phyloP scores from a whole-genome alignment of 2,113 vertebrate species.

The Platysternon megacephalum region DNA sequence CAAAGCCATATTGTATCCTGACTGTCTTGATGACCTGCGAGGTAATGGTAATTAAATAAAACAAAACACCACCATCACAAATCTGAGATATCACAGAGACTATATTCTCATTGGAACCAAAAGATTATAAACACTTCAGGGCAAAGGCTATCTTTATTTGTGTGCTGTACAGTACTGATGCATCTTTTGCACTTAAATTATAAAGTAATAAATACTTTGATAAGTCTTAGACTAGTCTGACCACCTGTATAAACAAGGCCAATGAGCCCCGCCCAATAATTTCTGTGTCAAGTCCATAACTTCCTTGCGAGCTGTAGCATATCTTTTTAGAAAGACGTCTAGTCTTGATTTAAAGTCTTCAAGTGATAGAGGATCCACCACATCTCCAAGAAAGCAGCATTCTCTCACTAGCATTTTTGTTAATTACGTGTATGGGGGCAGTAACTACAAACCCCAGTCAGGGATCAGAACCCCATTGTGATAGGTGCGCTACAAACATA shows the following conservation, averaged over 20 bases:
- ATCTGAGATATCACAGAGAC: background rate
- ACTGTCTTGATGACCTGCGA: background rate
- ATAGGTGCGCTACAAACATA: background rate
- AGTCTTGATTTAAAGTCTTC: background rate
- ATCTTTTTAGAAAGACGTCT: background rate
- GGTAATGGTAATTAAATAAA: background rate
- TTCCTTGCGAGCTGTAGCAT: background rate
- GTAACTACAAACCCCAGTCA: background rate
- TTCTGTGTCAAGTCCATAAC: background rate
- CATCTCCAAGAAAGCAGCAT: background rate
- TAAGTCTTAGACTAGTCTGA: background rate
- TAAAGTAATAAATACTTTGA: background rate
- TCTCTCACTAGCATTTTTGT: background rate
- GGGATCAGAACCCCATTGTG: background rate
- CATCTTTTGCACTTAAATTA: background rate
- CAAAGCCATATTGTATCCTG: background rate
- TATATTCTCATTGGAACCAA: background rate
- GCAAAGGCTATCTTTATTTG: accelerated
- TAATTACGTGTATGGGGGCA: background rate
- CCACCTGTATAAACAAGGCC: background rate
- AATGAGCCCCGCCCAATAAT: background rate
- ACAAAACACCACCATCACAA: background rate
- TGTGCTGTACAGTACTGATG: background rate
- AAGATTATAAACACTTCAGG: background rate
- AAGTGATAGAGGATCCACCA: background rate